A percentile compares a stretch with the other conserved stretches of the same genome.
These are phyloP conservation scores for Cephus rjabovi DNA, from an alignment of 2,888 invertebrate genomes.

Conservation along the genomic window DNA sequence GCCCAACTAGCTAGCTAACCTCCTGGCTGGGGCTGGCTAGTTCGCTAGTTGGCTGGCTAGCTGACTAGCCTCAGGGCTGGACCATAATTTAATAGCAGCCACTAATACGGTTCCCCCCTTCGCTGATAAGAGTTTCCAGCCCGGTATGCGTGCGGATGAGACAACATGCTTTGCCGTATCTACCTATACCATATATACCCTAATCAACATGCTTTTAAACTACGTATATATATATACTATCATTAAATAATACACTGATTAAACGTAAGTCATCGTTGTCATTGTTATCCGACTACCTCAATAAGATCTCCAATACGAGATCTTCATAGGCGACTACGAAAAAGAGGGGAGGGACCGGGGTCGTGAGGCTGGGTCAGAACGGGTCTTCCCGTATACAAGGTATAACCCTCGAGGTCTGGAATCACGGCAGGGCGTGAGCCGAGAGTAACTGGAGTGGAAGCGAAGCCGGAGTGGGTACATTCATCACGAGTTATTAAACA, in stretches of 20 bases:
- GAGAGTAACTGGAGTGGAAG: constrained; percentile 33
- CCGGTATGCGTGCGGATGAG: constrained; percentile 32
- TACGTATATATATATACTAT: too few relatives aligned
- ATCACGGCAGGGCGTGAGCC: constrained; percentile 19
- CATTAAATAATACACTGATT: too few relatives aligned
- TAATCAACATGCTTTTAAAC: too few relatives aligned
- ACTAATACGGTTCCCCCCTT: constrained; percentile 52
- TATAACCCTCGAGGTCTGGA: constrained; percentile 16
- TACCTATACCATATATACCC: too few relatives aligned
- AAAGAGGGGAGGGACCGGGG: constrained; percentile 9
- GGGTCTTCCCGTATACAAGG: too few relatives aligned
- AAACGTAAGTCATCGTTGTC: too few relatives aligned
- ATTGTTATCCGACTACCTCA: too few relatives aligned
- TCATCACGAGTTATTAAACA: constrained; percentile 66
- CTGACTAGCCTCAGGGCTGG: constrained; percentile 46
- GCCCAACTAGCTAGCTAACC: constrained; percentile 5
- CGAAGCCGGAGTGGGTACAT: constrained; percentile 44
- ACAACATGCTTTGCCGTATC: too few relatives aligned
- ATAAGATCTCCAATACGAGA: too few relatives aligned
- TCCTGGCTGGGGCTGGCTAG: too few relatives aligned
- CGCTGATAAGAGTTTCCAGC: constrained; percentile 41
- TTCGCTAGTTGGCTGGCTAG: too few relatives aligned
- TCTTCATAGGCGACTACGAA: background rate
- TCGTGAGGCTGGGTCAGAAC: background rate
- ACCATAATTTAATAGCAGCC: constrained; percentile 60